phyloP scores from a whole-genome alignment of 2,113 vertebrate species.

The Nibea coibor region DNA sequence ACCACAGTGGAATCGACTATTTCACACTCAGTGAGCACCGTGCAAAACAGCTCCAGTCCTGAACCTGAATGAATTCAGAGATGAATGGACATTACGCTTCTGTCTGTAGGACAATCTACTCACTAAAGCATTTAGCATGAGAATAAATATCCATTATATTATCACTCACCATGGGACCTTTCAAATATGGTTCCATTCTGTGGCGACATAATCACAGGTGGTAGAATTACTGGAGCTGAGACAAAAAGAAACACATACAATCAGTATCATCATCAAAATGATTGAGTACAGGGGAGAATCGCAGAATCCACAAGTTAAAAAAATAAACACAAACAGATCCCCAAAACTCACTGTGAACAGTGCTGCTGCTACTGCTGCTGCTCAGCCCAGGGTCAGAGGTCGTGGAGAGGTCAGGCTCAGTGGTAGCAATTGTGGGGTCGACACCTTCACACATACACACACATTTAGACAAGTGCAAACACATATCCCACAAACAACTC shows the following conservation, averaged over 20 bases:
- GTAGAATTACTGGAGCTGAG: constrained; percentile 15
- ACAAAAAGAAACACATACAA: not conserved
- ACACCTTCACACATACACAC: constrained; percentile 20
- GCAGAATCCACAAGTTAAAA: not conserved
- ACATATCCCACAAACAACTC: not conserved
- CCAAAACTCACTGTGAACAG: constrained; percentile 37
- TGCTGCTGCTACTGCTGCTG: constrained; percentile 20
- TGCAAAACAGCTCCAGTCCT: constrained; percentile 74
- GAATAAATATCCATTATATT: not conserved
- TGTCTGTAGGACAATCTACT: not conserved
- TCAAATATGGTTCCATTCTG: constrained; percentile 71
- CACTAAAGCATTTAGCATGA: not conserved
- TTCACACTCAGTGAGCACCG: constrained; percentile 65
- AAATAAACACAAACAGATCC: not conserved
- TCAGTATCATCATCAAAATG: not conserved
- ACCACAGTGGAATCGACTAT: constrained; percentile 64
- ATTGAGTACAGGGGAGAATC: too few relatives aligned
- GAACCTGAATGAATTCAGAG: constrained; percentile 65
- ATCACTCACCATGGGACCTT: constrained; percentile 67
- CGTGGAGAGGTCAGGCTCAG: not conserved
- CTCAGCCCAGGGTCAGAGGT: constrained; percentile 12
- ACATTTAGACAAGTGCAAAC: not conserved
- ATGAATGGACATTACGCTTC: not conserved
- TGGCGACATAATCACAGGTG: constrained; percentile 75
- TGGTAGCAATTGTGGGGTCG: constrained; percentile 5